Conservation (phyloP, 2,888 invertebrate genomes). For the Pammene aurita region DNA sequence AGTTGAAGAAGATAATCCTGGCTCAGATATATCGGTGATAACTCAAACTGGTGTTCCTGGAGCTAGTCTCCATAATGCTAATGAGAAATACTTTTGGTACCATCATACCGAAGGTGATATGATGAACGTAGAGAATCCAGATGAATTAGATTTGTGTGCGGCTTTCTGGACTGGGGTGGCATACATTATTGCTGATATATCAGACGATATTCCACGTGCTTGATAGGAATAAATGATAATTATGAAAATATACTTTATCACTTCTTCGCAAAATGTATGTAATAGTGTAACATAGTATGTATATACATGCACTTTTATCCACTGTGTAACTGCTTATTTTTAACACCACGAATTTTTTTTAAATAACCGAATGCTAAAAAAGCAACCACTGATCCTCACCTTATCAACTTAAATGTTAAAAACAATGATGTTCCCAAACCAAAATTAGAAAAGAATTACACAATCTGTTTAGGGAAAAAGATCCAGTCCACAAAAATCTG, state of each 20-base stretch:
- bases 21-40: slow-evolving; percentile 88
- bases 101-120: slow-evolving; percentile 92
- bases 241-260: neutral
- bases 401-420: no score
- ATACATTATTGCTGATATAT: slow-evolving; percentile 90
- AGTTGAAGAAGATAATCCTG: slow-evolving; percentile 80
- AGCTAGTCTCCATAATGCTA: slow-evolving; percentile 86
- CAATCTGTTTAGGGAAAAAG: no score
- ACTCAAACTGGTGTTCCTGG: slow-evolving; percentile 87
- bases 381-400: no score
- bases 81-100: slow-evolving; percentile 87
- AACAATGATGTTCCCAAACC: no score
- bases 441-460: no score
- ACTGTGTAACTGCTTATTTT: no score
- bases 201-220: slow-evolving; percentile 85
- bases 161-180: slow-evolving; percentile 91
- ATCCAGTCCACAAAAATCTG: no score
- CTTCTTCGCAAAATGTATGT: neutral
- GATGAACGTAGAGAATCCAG: slow-evolving; percentile 88
- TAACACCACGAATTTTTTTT: no score
- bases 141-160: slow-evolving; percentile 87
- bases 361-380: no score
- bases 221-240: slow-evolving; percentile 14
- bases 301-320: no score
- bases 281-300: no score